Base-by-base conservation (phyloP, 2,888 invertebrate genomes). In the Pherbina coryleti region DNA sequence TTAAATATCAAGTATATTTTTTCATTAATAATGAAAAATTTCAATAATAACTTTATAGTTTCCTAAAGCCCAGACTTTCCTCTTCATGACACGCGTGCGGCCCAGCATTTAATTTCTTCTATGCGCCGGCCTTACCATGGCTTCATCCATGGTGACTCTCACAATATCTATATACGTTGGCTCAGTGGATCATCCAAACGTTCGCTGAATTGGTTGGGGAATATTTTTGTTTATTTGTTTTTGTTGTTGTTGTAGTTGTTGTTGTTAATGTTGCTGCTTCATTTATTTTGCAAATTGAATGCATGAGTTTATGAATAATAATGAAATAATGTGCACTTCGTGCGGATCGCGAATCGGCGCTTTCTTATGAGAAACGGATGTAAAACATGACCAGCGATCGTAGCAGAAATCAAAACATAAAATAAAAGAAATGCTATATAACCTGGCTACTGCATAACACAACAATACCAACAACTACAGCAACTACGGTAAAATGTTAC, bases 241-340 rank as follows among this genome's bases (percentile, higher is more conserved):
- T 44, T 11, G 11, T 11, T 11, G 44, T 44, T 31, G 31, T 25
- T 19, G 37, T 25, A 44, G 37, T 44, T 44, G n/a, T 69, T n/a
- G 19, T 25, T 25, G 25, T n/a, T 69, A 22, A 51, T 37, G 72
- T 34, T 37, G 37, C 37, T 25, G 25, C 22, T 51, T 25, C 19
- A 64, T 37, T 74, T 66, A 66, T 64, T 31, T 64, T 22, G 74
- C 74, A 51, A 64, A 64, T 66, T 64, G 31, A 74, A 74, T 74
- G 34, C 74, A 74, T 49, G 64, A 71, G 49, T 53, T 71, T 71
- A 51, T 76, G 71, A 70, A 71, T 76, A 71, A 53, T 76, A 71
- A 67, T 75, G 55, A 75, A 75, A 67, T 71, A 76, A 71, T 76
- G 62, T 34, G 49, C 14, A 25, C 37, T 76, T 76, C 76, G 76